A percentile compares a stretch with the other conserved stretches of the same genome.
Conservation (phyloP, 2,113 vertebrate genomes). For the Pongo abelii region DNA sequence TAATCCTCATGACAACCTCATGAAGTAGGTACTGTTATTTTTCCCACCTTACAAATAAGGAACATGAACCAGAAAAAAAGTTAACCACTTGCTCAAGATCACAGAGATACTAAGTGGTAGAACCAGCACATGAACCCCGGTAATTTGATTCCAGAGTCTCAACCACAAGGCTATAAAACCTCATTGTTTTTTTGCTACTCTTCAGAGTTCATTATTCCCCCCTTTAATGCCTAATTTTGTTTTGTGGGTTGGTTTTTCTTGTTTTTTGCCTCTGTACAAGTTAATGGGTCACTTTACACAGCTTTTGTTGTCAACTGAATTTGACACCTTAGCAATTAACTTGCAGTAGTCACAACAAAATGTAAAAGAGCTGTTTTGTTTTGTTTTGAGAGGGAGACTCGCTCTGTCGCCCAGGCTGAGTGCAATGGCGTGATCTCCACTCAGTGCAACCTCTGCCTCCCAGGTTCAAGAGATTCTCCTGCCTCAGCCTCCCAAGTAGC, state of each 20-base stretch:
- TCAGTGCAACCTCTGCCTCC: too few relatives aligned
- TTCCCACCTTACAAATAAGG: neutral
- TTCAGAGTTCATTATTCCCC: neutral
- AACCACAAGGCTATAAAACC: neutral
- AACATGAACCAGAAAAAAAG: neutral
- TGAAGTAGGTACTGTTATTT: neutral
- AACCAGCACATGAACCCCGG: neutral
- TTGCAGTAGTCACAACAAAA: neutral
- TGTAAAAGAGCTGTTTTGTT: neutral
- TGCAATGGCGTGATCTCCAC: too few relatives aligned
- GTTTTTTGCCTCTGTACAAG: neutral
- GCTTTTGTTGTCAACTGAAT: neutral
- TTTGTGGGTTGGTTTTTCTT: neutral
- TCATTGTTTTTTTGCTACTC: neutral
- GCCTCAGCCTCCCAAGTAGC: too few relatives aligned
- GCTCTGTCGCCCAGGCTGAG: too few relatives aligned
- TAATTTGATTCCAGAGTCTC: neutral
- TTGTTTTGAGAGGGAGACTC: too few relatives aligned
- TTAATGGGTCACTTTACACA: neutral
- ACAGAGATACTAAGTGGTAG: neutral
- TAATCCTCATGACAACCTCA: neutral
- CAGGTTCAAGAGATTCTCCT: too few relatives aligned
- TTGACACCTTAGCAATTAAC: neutral
- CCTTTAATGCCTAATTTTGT: neutral
- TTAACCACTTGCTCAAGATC: neutral